Conservation (phyloP, 2,113 vertebrate species). For the Centropus unirufus region DNA sequence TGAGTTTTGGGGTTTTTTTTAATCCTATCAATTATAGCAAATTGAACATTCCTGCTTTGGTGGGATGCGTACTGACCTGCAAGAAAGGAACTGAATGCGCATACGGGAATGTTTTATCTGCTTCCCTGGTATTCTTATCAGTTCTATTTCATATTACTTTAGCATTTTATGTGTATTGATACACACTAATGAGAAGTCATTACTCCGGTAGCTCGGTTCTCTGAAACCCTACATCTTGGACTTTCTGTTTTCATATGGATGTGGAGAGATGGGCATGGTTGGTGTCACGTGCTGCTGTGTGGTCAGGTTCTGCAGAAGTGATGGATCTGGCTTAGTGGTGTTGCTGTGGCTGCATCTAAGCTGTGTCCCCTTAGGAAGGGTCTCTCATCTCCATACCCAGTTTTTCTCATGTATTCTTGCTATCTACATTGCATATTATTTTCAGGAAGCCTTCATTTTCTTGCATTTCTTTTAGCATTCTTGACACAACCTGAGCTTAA, state of each 20-base stretch:
- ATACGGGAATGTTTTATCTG: neutral
- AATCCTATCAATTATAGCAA: neutral
- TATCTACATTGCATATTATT: neutral
- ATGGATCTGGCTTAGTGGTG: fast-evolving
- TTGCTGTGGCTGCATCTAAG: neutral
- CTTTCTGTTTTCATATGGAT: fast-evolving
- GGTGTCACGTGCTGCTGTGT: fast-evolving
- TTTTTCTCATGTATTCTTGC: neutral
- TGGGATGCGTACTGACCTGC: neutral
- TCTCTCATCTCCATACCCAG: neutral
- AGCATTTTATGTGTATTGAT: neutral
- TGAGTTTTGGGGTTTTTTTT: neutral
- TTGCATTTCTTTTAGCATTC: neutral
- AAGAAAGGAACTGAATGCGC: neutral
- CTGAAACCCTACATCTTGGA: fast-evolving
- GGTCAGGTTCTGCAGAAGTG: neutral
- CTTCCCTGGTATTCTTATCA: neutral
- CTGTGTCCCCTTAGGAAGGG: neutral
- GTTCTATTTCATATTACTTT: neutral
- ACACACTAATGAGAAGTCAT: fast-evolving
- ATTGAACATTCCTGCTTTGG: neutral
- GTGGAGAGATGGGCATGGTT: neutral
- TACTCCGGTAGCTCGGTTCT: neutral
- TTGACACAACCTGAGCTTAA: constrained; percentile 1
- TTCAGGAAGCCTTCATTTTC: neutral